These are phyloP conservation scores for Poeciliopsis presidionis DNA, from an alignment of 2,797 vertebrate genomes.

Conservation along the genomic window DNA sequence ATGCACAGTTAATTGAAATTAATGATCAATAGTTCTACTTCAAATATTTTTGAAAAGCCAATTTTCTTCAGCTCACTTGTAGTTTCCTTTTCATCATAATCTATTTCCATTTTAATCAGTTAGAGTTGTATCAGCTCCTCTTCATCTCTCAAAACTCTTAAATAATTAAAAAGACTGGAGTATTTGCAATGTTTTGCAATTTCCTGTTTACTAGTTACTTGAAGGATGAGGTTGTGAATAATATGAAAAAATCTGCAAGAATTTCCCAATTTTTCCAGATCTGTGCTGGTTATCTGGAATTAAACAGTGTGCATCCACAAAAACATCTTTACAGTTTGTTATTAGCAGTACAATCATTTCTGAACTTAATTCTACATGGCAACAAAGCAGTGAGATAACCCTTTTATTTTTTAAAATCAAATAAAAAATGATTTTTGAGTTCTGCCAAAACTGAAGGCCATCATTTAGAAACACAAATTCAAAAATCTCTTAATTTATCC, in stretches of 20 bases:
- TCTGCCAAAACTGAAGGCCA: not conserved
- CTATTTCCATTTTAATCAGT: not conserved
- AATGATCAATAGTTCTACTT: not conserved
- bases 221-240: not conserved
- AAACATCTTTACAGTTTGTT: not conserved
- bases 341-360: not conserved
- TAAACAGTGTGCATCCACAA: not conserved
- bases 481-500: not conserved
- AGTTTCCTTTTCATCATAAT: not conserved
- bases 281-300: not conserved
- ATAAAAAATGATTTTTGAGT: not conserved
- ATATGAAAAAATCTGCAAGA: not conserved
- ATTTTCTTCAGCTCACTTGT: not conserved
- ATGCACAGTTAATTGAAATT: constrained; percentile 1
- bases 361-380: not conserved
- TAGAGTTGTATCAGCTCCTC: not conserved
- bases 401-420: not conserved
- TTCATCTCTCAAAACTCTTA: constrained; percentile 1
- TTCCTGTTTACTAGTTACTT: not conserved
- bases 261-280: not conserved
- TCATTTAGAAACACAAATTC: not conserved
- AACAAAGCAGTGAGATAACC: not conserved
- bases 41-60: not conserved
- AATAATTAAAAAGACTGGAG: not conserved
- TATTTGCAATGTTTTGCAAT: not conserved